Percentiles rank a stretch among this genome's conserved stretches.
Conservation (phyloP, 2,797 vertebrate species). For the Gymnocypris eckloni region DNA sequence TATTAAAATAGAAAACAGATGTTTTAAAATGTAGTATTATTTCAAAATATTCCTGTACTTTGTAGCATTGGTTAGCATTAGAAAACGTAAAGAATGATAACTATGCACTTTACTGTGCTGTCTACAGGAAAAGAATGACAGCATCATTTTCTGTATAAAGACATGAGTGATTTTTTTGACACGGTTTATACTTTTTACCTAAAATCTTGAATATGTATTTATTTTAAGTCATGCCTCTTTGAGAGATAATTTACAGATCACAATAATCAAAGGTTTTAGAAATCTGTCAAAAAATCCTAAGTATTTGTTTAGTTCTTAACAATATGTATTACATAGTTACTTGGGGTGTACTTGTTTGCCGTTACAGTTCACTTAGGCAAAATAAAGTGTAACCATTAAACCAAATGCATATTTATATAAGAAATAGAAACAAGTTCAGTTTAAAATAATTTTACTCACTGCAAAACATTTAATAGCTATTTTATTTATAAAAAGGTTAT, state of each 20-base stretch:
- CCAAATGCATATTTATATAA: neutral
- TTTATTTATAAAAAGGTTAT: neutral
- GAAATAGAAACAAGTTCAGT: neutral
- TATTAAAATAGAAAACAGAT: neutral
- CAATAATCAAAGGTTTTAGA: neutral
- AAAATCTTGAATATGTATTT: neutral
- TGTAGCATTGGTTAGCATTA: neutral
- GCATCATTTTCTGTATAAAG: neutral
- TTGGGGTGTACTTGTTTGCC: no score
- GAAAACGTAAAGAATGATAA: neutral
- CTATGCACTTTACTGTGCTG: neutral
- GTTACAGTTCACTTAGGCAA: neutral
- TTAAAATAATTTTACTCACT: neutral
- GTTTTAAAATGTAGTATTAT: neutral
- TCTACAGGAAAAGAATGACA: neutral
- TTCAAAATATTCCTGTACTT: neutral
- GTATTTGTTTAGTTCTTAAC: neutral
- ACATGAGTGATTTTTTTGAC: neutral
- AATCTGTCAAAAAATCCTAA: neutral
- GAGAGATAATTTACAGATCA: neutral
- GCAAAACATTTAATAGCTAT: neutral
- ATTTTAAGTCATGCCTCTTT: neutral
- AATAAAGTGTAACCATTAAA: neutral
- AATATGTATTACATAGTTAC: neutral
- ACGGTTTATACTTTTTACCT: neutral